A percentile compares a stretch with the other conserved stretches of the same genome.
Conservation (phyloP, 2,113 vertebrate species). For the Anhinga anhinga region DNA sequence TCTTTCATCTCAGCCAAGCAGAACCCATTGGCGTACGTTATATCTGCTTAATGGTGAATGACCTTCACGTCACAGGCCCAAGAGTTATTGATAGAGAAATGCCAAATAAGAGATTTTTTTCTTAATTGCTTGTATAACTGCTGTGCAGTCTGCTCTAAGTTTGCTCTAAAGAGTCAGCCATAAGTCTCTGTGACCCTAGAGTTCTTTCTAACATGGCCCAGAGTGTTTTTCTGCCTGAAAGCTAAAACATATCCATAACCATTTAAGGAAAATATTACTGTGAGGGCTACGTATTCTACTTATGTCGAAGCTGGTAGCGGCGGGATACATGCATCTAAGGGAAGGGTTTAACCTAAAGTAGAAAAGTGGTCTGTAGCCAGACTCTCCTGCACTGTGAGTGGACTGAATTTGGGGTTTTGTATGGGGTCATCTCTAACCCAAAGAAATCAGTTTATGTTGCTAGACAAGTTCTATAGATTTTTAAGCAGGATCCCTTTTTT, state of each 20-base stretch:
- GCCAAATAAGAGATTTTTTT: conserved; percentile 11
- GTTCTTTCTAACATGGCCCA: background rate
- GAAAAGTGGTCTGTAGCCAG: conserved; percentile 59
- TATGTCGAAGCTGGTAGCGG: background rate
- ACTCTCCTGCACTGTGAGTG: conserved; percentile 55
- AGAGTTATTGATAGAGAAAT: conserved; percentile 14
- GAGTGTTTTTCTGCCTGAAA: conserved; percentile 45
- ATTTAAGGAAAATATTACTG: conserved; percentile 47
- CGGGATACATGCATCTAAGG: background rate
- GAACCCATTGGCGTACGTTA: conserved; percentile 26
- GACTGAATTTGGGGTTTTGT: conserved; percentile 55
- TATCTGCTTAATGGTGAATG: conserved; percentile 20
- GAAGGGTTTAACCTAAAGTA: conserved; percentile 29
- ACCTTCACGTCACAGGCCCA: background rate
- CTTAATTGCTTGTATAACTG: conserved; percentile 30
- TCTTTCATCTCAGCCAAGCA: conserved; percentile 4
- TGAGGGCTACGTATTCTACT: conserved; percentile 38
- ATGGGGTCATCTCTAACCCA: conserved; percentile 58
- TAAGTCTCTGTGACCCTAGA: conserved; percentile 6
- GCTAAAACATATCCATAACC: conserved; percentile 24
- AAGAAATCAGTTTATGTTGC: conserved; percentile 61
- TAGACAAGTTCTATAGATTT: conserved; percentile 50
- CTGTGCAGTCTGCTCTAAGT: conserved; percentile 33
- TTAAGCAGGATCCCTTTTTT: conserved; percentile 59
- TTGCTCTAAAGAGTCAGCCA: conserved; percentile 20